Evolutionary conservation across 2,888 invertebrate genomes (phyloP).

Genomic region (Abrostola triplasia): DNA sequence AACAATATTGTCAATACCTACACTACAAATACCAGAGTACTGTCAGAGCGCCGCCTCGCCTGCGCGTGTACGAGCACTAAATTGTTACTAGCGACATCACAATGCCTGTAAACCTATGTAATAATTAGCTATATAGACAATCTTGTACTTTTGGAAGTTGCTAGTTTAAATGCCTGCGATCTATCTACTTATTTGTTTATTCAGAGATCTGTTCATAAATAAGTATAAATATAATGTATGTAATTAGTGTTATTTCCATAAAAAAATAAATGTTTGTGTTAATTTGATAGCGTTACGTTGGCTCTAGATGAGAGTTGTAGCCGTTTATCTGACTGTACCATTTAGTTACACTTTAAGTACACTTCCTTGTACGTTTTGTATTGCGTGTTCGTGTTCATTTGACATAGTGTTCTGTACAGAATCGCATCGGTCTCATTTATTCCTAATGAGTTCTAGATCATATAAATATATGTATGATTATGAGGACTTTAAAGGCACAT

Average conservation of each 20-base stretch:
- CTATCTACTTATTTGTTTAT: constrained; percentile 66
- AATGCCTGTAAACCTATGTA: constrained; percentile 20
- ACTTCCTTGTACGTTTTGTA: constrained; percentile 61
- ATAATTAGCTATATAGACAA: constrained; percentile 26
- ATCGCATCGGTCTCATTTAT: constrained; percentile 72
- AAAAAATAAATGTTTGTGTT: constrained; percentile 77
- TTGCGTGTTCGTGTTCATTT: constrained; percentile 51
- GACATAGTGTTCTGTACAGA: constrained; percentile 58
- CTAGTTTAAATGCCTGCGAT: constrained; percentile 36
- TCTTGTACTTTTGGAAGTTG: constrained; percentile 8
- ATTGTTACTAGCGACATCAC: constrained; percentile 12
- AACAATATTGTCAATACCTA: no score
- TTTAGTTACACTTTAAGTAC: constrained; percentile 61
- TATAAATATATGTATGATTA: constrained; percentile 84
- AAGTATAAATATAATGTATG: constrained; percentile 79
- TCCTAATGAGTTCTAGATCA: constrained; percentile 87
- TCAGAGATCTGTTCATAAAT: constrained; percentile 75
- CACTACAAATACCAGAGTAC: background rate
- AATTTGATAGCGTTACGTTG: constrained; percentile 75
- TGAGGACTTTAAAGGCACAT: constrained; percentile 62
- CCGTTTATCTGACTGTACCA: constrained; percentile 54
- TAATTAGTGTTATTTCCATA: constrained; percentile 81
- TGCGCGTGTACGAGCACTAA: constrained; percentile 25
- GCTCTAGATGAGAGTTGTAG: constrained; percentile 69
- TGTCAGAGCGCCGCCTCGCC: constrained; percentile 2